Evolutionary conservation across 2,888 invertebrate species (phyloP).

Genomic region (Eumacrocentrus americanus): DNA sequence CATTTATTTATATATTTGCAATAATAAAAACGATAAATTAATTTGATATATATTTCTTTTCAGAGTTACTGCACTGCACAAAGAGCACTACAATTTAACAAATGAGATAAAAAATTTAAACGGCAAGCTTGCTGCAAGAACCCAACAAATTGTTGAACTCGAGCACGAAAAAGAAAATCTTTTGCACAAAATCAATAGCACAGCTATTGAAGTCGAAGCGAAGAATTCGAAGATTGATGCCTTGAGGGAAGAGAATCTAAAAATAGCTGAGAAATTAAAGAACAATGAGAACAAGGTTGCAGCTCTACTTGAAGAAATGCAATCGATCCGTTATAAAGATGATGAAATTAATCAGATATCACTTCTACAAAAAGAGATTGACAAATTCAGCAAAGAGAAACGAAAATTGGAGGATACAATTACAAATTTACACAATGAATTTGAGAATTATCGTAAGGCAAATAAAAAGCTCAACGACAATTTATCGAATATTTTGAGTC

Average conservation of each 20-base stretch:
- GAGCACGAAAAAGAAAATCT: constrained; percentile 10
- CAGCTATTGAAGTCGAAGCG: background rate
- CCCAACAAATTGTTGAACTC: background rate
- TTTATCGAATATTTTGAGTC: constrained; percentile 8
- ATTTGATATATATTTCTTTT: background rate
- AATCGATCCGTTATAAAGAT: background rate
- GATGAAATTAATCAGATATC: constrained; percentile 8
- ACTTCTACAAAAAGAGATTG: constrained; percentile 10
- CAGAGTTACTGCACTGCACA: constrained; percentile 11
- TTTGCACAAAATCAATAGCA: background rate
- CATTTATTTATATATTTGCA: background rate
- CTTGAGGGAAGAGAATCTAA: background rate
- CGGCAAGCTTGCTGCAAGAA: background rate
- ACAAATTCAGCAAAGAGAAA: constrained; percentile 5
- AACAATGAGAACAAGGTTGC: background rate
- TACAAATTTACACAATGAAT: constrained; percentile 6
- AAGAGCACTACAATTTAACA: constrained; percentile 13
- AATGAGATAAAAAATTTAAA: constrained; percentile 15
- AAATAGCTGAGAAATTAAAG: constrained; percentile 2
- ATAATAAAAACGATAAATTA: background rate
- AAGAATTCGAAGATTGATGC: constrained; percentile 5
- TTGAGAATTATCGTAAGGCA: background rate
- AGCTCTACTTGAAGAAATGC: background rate
- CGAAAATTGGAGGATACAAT: constrained; percentile 9
- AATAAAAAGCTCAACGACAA: constrained; percentile 14